Evolutionary conservation across 2,797 vertebrate genomes (phyloP), one percentile per base, ranked within the genome.

Genomic region (Zenarchopterus dispar): DNA sequence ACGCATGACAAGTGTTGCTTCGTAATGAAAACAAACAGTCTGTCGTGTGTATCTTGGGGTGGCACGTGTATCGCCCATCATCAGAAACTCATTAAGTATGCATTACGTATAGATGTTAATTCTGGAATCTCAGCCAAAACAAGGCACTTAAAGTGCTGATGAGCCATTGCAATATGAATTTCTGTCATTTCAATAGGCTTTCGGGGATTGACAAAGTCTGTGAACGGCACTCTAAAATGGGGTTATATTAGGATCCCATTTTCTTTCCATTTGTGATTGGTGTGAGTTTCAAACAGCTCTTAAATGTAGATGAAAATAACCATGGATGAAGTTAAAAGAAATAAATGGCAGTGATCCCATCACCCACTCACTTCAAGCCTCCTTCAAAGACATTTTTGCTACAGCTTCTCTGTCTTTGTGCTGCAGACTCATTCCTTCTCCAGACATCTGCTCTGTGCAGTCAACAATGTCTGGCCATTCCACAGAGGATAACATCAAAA

Each of bases 21-120:
- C 52, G 67, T 86, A 88, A 88, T 88, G 78, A 88, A 91, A 89
- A 86, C 86, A 90, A 85, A 84, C 79, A 82, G 66, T 80, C 73
- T 70, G 67, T 56, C 61, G 24, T 70, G 56, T 61, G 79, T 81
- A 84, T 86, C 50, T 39, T 2, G 39, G 23, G 66, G 65, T 84
- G 73, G 78, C 71, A 79, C 78, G 76, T 81, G 62, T 78, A 83
- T 86, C 76, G 84, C 84, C 80, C 85, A 75, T 61, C 70, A 76
- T 68, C 65, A 48, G 70, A 49, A 71, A 61, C 76, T 82, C 81
- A 82, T 70, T 70, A 67, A 65, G 68, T 88, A 78, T 81, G 74
- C 69, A 77, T 76, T 76, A 56, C 65, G 66, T 19, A 46, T 21
- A 47, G 21, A 48, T 21, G 56, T 73, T 76, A 82, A 80, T 81